Base-by-base conservation (phyloP, 1,140 invertebrate genomes). In the Nymphalis io region DNA sequence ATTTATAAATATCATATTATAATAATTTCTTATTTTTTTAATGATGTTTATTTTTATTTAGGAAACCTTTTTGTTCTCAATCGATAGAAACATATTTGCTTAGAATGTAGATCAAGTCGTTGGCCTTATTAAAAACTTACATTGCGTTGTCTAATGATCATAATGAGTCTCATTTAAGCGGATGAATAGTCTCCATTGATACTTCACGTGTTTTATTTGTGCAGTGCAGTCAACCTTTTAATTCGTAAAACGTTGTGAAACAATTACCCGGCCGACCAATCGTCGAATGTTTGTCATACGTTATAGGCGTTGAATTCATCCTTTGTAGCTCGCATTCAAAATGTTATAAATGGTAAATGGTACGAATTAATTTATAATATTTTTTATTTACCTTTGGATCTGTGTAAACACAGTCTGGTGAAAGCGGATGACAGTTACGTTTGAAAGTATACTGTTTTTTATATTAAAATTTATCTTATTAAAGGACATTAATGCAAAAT, bases 201-300 rank as follows among this genome's bases (percentile, higher is more conserved):
- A 23, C 33, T 48, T 39, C 44, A 38, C 16, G 3, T 38, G 16
- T 39, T 27, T 51, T 61, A 27, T 61, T 62, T 48, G 46, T 33
- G n/a, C n/a, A 62, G 46, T 62, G n/a, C 27, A 62, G 27, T 62
- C 2, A 51, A 38, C 60, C 27, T 62, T 51, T 62, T 62, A 48
- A 62, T 51, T 62, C 33, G 40, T 38, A 16, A 38, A 51, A 38
- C 44, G 44, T 11, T 62, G 23, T 62, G 27, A 51, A 62, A 62
- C 60, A 38, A 51, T 62, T 62, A 51, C n/a, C 6, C n/a, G 60
- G 1, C 5, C 21, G 60, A 18, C 11, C 46, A 27, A 20, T 62
- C 51, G 46, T 62, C 60, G 51, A 62, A 61, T 61, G 60, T 48
- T 62, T 62, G 20, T 61, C 13, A 51, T 61, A 27, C n/a, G 27